Evolutionary conservation across 2,888 invertebrate species (phyloP), one percentile per base, ranked within the genome.

Genomic region (Automeris io): DNA sequence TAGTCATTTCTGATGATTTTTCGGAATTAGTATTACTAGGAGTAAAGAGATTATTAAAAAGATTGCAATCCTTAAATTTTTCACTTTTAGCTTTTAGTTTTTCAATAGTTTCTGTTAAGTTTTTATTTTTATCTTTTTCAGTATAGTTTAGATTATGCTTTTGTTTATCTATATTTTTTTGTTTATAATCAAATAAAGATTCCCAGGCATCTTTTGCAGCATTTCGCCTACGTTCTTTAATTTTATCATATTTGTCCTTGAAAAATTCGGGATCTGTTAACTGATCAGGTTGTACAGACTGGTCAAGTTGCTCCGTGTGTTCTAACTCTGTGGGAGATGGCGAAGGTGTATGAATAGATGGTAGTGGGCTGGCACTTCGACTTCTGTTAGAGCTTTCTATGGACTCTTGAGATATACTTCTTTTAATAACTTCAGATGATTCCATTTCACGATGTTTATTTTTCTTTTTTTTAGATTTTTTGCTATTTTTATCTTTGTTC

Each of bases 21-120:
- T 73, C 61, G 33, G 51, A 45, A 45, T 62, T 64, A 46, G 63
- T 70, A 22, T 63, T 65, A 16, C 66, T 56, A 2, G 67, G 55
- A 4, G 68, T 56, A 50, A 78, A 85, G 24, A 80, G 51, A 37
- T 65, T 72, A 42, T 75, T 78, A 29, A 74, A 77, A 24, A 75
- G 43, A 8, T 75, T 55, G 33, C 66, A 49, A 11, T 82, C 81
- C 49, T 83, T 87, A 40, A 81, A 83, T 40, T 88, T 87, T 53
- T 89, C 89, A 60, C 88, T 90, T 63, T 90, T 91, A 7, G 90
- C 90, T 69, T 90, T 91, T 8, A 91, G 58, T 60, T 90, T 91
- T 65, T 90, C 90, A 37, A 91, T 91, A 0, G 90, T 91, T 61
- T 88, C 88, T 32, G 79, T 69, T 19, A 88, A 56, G 43, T 87